Conservation (phyloP, 2,888 invertebrate species). For the Tolmerus cingulatus region DNA sequence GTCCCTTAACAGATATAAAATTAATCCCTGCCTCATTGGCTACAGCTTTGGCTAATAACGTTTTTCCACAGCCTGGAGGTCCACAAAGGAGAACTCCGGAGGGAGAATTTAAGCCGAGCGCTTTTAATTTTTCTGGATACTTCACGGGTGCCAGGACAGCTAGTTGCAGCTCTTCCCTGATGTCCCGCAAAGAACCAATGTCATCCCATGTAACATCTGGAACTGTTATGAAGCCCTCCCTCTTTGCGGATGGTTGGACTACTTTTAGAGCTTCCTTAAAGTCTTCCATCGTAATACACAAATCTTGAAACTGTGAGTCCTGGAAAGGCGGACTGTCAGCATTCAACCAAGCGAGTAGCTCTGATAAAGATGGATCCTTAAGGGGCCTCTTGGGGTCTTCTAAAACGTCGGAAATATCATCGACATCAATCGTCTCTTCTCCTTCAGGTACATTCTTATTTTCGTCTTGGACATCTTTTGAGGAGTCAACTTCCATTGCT, state of each 20-base stretch:
- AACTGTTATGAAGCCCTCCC: constrained; percentile 97
- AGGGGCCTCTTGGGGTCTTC: constrained; percentile 50
- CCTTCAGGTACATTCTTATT: constrained; percentile 49
- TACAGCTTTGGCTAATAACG: constrained; percentile 95
- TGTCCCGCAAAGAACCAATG: constrained; percentile 88
- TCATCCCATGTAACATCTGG: constrained; percentile 98
- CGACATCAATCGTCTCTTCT: constrained; percentile 61
- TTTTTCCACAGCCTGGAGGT: constrained; percentile 97
- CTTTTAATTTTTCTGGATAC: constrained; percentile 80
- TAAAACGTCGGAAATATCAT: constrained; percentile 57
- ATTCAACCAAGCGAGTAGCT: constrained; percentile 73
- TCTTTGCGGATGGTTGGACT: constrained; percentile 91
- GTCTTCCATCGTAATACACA: constrained; percentile 78
- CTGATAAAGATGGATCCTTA: constrained; percentile 63
- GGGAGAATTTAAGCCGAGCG: constrained; percentile 80
- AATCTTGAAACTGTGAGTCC: constrained; percentile 69
- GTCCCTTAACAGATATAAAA: constrained; percentile 98
- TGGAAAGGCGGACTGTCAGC: constrained; percentile 71
- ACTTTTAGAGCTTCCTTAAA: constrained; percentile 79
- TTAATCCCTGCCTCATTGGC: constrained; percentile 99
- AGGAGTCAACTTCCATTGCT: constrained; percentile 44
- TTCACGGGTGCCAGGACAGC: constrained; percentile 93
- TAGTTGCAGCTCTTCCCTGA: constrained; percentile 88
- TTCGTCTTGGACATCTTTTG: constrained; percentile 50
- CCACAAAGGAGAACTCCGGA: constrained; percentile 95